Conservation (phyloP, 2,797 vertebrate genomes). For the Micropoecilia bifurca region DNA sequence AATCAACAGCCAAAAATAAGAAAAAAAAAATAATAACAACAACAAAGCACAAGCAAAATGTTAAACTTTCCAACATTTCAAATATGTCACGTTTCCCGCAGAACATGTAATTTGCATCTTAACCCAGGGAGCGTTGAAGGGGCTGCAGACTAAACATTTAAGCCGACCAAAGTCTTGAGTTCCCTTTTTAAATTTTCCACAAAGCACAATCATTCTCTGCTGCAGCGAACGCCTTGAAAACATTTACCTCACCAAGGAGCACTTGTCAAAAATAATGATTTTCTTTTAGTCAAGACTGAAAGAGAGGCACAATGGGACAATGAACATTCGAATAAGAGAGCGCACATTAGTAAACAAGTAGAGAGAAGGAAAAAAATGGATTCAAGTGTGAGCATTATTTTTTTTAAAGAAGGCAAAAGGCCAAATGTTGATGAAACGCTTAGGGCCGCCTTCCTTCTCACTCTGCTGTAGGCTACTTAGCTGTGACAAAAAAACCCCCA, state of each 20-base stretch:
- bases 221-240: slow-evolving; percentile 78
- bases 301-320: slow-evolving; percentile 52
- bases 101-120: slow-evolving; percentile 30
- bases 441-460: slow-evolving; percentile 51
- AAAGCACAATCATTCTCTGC: slow-evolving; percentile 65
- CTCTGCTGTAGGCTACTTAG: slow-evolving; percentile 47
- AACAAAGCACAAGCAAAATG: slow-evolving; percentile 39
- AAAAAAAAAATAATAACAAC: neutral
- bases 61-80: slow-evolving; percentile 62
- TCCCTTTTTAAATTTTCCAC: slow-evolving; percentile 70
- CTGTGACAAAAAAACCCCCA: slow-evolving; percentile 41
- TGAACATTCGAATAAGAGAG: slow-evolving; percentile 35
- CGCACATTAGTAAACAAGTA: slow-evolving; percentile 26
- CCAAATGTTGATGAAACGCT: slow-evolving; percentile 63
- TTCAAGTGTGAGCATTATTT: slow-evolving; percentile 27
- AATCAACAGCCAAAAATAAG: slow-evolving; percentile 36
- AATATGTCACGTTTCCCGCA: slow-evolving; percentile 49
- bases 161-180: slow-evolving; percentile 54
- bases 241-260: slow-evolving; percentile 70
- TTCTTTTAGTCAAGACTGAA: slow-evolving; percentile 37
- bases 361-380: neutral
- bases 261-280: slow-evolving; percentile 55
- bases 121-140: slow-evolving; percentile 30
- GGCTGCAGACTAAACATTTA: slow-evolving; percentile 53
- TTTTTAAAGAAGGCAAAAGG: slow-evolving; percentile 57